A percentile compares a stretch with the other conserved stretches of the same genome.
Evolutionary conservation across 2,113 vertebrate genomes (phyloP).

Genomic region (Paraplagusia blochii): DNA sequence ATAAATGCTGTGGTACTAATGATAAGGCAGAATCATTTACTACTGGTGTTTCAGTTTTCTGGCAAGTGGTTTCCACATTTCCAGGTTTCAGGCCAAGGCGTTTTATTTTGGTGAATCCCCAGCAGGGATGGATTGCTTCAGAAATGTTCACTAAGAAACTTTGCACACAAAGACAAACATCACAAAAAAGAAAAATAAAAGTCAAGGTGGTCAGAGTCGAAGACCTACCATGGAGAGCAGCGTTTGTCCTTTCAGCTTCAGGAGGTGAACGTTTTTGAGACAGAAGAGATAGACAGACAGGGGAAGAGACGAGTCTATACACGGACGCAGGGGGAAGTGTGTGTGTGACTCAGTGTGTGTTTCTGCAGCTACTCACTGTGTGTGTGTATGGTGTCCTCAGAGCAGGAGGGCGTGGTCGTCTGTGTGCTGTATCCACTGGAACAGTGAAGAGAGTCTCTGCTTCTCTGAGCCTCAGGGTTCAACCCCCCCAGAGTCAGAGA

Average conservation of each 20-base stretch:
- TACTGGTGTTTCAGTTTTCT: too few relatives aligned
- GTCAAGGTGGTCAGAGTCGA: constrained; percentile 15
- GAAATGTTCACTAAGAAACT: too few relatives aligned
- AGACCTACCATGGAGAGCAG: constrained; percentile 80
- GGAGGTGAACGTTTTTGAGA: constrained; percentile 64
- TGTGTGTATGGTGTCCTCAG: constrained; percentile 81
- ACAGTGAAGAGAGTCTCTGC: constrained; percentile 81
- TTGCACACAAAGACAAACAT: too few relatives aligned
- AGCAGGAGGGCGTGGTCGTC: constrained; percentile 84
- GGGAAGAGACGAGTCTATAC: constrained; percentile 7
- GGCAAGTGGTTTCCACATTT: too few relatives aligned
- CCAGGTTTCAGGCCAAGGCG: too few relatives aligned
- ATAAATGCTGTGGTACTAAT: too few relatives aligned
- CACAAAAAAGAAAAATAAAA: too few relatives aligned
- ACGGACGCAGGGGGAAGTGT: too few relatives aligned
- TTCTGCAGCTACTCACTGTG: constrained; percentile 70
- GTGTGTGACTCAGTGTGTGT: too few relatives aligned
- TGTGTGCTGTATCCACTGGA: constrained; percentile 85
- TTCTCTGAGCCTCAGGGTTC: constrained; percentile 67
- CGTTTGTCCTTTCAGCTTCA: constrained; percentile 80
- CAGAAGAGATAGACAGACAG: constrained; percentile 7
- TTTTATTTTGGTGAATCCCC: too few relatives aligned
- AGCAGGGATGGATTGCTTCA: too few relatives aligned
- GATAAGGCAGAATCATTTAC: too few relatives aligned
- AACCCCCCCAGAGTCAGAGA: constrained; percentile 70